Conservation (phyloP, 2,113 vertebrate genomes). For the Perca fluviatilis region DNA sequence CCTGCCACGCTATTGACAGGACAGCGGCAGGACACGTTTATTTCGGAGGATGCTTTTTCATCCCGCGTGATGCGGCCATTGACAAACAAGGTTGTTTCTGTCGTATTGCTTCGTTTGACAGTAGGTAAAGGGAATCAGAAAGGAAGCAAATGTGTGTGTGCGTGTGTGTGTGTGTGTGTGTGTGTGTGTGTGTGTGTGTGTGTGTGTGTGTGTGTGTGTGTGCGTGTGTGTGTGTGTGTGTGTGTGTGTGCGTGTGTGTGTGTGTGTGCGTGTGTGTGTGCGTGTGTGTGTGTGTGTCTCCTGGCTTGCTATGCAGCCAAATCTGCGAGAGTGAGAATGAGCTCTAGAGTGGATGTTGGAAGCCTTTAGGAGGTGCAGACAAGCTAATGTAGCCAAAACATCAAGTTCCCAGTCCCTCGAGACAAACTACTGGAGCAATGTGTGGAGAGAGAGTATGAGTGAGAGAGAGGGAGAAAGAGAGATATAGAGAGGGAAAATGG, state of each 20-base stretch:
- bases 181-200: conserved; percentile 22
- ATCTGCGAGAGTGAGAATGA: conserved; percentile 69
- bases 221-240: conserved; percentile 20
- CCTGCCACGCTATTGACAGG: conserved; percentile 82
- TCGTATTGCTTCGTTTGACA: conserved; percentile 61
- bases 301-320: conserved; percentile 53
- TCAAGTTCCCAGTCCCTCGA: conserved; percentile 57
- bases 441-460: conserved; percentile 24
- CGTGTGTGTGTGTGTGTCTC: conserved; percentile 29
- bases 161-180: conserved; percentile 23
- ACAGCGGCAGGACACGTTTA: conserved; percentile 89
- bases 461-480: conserved; percentile 5
- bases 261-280: neutral
- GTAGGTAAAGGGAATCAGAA: conserved; percentile 43
- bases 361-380: conserved; percentile 75
- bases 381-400: conserved; percentile 74
- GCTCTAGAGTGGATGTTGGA: conserved; percentile 68
- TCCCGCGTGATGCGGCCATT: conserved; percentile 72
- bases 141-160: conserved; percentile 18
- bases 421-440: conserved; percentile 57
- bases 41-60: conserved; percentile 68
- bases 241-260: no score
- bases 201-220: conserved; percentile 18
- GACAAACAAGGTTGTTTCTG: conserved; percentile 93
- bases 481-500: neutral